Evolutionary conservation across 2,888 invertebrate genomes (phyloP).

Genomic region (Prosapia bicincta): DNA sequence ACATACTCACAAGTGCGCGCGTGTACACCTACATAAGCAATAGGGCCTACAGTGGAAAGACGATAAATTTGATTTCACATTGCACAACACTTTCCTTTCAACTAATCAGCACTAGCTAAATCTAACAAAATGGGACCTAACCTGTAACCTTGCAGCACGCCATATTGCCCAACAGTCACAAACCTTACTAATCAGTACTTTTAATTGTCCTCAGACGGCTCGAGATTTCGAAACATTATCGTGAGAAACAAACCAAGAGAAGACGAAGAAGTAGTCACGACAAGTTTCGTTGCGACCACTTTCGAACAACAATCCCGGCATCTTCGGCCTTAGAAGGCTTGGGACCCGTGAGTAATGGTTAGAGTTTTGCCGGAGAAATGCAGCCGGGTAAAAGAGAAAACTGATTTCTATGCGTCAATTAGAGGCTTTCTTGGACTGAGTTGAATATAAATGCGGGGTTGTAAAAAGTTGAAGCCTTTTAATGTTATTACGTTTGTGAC

Average conservation of each 20-base stretch:
- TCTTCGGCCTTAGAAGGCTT: neutral
- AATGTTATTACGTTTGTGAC: no score
- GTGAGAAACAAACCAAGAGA: neutral
- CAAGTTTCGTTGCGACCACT: neutral
- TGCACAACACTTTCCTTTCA: no score
- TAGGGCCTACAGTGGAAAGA: no score
- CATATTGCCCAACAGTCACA: neutral
- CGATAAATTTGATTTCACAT: no score
- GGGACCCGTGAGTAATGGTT: no score
- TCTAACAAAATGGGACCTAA: neutral
- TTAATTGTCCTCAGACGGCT: neutral
- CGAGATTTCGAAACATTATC: neutral
- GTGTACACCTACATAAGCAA: no score
- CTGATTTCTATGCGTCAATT: neutral
- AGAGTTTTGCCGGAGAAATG: neutral
- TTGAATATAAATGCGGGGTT: no score
- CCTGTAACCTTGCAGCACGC: neutral
- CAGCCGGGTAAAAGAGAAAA: neutral
- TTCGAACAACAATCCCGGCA: neutral
- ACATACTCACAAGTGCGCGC: no score
- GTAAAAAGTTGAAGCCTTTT: no score
- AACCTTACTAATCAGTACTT: neutral
- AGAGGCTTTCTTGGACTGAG: no score
- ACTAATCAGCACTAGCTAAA: no score
- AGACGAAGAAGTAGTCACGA: neutral